Percentiles rank a stretch among this genome's conserved stretches.
Conservation (phyloP, 1,140 invertebrate genomes). For the Asobara japonica region DNA sequence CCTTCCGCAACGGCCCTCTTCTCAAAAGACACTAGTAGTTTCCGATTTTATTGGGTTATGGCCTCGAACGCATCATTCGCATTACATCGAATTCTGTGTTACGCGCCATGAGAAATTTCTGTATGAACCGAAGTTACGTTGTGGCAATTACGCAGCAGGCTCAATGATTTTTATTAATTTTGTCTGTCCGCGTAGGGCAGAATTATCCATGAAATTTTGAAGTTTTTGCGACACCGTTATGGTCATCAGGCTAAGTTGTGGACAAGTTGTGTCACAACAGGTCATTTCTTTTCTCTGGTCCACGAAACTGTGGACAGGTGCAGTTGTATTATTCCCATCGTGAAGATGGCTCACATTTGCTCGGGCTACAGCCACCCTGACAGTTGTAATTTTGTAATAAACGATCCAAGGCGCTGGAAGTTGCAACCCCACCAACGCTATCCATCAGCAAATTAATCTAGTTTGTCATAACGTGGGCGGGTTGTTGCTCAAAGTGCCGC, state of each 20-base stretch:
- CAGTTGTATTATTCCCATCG: background rate
- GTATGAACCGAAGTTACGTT: no score
- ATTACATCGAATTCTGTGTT: no score
- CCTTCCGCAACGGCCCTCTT: no score
- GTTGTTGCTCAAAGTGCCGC: slow-evolving; percentile 66
- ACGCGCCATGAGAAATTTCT: no score
- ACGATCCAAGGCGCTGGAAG: slow-evolving; percentile 53
- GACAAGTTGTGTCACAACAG: background rate
- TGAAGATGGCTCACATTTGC: background rate
- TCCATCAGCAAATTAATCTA: slow-evolving; percentile 66
- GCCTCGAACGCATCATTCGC: no score
- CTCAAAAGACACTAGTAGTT: no score
- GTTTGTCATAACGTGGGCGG: slow-evolving; percentile 67
- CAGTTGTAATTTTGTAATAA: slow-evolving; percentile 66
- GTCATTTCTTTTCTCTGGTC: background rate
- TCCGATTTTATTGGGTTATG: no score
- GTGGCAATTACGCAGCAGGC: no score
- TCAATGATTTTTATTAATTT: no score
- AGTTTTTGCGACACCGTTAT: background rate
- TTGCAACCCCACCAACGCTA: background rate
- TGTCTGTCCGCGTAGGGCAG: no score
- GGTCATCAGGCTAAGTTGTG: background rate
- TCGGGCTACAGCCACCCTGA: slow-evolving; percentile 43
- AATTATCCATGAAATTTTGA: no score
- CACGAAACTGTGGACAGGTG: slow-evolving; percentile 10